These are phyloP conservation scores for Ginglymostoma cirratum DNA, from an alignment of 2,113 vertebrate genomes.

Conservation along the genomic window DNA sequence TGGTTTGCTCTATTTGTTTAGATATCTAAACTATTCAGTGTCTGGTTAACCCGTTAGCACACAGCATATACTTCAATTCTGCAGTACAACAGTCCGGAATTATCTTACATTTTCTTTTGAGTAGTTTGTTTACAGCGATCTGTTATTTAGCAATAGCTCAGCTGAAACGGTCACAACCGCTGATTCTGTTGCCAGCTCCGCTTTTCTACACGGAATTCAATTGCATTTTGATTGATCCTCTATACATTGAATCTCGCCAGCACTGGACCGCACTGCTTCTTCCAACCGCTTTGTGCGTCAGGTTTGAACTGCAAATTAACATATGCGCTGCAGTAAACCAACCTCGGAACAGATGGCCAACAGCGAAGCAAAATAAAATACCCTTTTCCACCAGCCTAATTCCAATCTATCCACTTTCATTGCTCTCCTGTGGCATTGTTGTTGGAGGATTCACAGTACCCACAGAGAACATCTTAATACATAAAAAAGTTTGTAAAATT, in stretches of 20 bases:
- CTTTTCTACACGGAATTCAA: not conserved
- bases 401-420: no score
- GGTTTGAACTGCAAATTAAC: not conserved
- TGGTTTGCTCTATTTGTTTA: not conserved
- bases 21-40: not conserved
- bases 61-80: not conserved
- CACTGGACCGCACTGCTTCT: not conserved
- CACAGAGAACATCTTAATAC: not conserved
- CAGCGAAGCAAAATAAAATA: not conserved
- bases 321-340: slow-evolving; percentile 2
- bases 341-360: slow-evolving; percentile 15
- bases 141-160: not conserved
- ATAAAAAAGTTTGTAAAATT: not conserved
- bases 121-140: not conserved
- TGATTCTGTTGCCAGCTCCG: not conserved
- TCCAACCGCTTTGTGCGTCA: slow-evolving; percentile 23
- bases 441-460: not conserved
- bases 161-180: not conserved
- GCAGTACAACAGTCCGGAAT: not conserved
- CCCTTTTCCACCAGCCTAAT: not conserved
- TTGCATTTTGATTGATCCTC: not conserved
- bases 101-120: not conserved
- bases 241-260: slow-evolving; percentile 1
- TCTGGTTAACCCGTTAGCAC: not conserved
- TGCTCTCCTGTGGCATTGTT: not conserved